Percentiles rank a stretch among this genome's conserved stretches.
phyloP scores from a whole-genome alignment of 2,797 vertebrate species.

The Poeciliopsis infans region DNA sequence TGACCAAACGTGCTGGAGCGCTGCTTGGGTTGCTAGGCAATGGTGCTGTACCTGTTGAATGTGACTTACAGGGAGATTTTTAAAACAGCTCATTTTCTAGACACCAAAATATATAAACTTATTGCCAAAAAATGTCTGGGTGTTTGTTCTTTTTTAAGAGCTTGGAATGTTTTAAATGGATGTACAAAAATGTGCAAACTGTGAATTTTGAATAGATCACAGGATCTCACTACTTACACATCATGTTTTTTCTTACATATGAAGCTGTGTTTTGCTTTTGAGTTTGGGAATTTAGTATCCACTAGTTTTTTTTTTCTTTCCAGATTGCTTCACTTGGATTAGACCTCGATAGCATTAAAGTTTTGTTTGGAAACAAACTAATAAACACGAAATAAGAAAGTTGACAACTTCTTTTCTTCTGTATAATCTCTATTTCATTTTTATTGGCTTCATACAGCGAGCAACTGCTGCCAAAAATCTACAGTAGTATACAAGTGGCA shows the following conservation, averaged over 20 bases:
- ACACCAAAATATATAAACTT: too few relatives aligned
- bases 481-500: conserved; percentile 61
- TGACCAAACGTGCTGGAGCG: too few relatives aligned
- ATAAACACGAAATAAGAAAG: conserved; percentile 1
- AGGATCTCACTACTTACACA: not conserved
- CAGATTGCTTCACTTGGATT: not conserved
- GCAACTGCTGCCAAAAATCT: conserved; percentile 62
- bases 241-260: not conserved
- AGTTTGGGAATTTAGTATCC: not conserved
- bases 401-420: conserved; percentile 12
- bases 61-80: too few relatives aligned
- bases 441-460: conserved; percentile 63
- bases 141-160: too few relatives aligned
- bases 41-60: too few relatives aligned
- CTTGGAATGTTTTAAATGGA: too few relatives aligned
- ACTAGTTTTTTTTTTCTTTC: too few relatives aligned
- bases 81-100: too few relatives aligned
- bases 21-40: too few relatives aligned
- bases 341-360: not conserved
- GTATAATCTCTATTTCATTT: conserved; percentile 65
- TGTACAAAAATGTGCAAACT: too few relatives aligned
- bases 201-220: not conserved
- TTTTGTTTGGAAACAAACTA: not conserved
- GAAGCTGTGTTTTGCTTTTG: not conserved
- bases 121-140: too few relatives aligned